Base-by-base conservation (phyloP, 2,113 vertebrate species). In the Crypturellus undulatus region DNA sequence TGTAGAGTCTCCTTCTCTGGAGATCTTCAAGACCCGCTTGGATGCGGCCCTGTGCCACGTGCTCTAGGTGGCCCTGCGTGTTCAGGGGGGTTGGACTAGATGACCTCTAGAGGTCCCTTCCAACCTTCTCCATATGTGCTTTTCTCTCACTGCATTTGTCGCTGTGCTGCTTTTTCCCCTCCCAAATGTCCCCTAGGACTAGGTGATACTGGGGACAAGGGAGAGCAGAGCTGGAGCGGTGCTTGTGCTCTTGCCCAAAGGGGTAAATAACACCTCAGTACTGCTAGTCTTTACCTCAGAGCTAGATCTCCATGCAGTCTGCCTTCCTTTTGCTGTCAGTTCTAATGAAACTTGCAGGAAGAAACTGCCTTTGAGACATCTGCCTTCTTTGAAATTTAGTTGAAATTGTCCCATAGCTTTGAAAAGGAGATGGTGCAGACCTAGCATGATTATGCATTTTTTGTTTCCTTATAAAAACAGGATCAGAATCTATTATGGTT, bases 61-160 rank as follows among this genome's bases (percentile, higher is more conserved):
- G n/a, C n/a, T n/a, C n/a, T n/a, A n/a, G n/a, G n/a, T n/a, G n/a
- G n/a, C n/a, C n/a, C n/a, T n/a, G n/a, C n/a, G n/a, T n/a, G n/a
- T n/a, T n/a, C n/a, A n/a, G n/a, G n/a, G n/a, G n/a, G n/a, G n/a
- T n/a, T n/a, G n/a, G n/a, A n/a, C n/a, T n/a, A n/a, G n/a, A n/a
- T n/a, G n/a, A n/a, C n/a, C n/a, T n/a, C n/a, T n/a, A n/a, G n/a
- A n/a, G n/a, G n/a, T n/a, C n/a, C n/a, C n/a, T n/a, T n/a, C n/a
- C n/a, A n/a, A n/a, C n/a, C n/a, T 58, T 43, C 15, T 7, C 32
- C 83, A 60, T 0, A 0, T 65, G 8, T 12, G 79, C 36, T 82
- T 72, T 58, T 58, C 16, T 58, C 54, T 60, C 58, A 19, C 7
- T 51, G 7, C 15, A 28, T 47, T 30, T 32, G 38, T 62, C 24